Evolutionary conservation across 2,888 invertebrate genomes (phyloP).

Genomic region (Hypselothyrea guttata): DNA sequence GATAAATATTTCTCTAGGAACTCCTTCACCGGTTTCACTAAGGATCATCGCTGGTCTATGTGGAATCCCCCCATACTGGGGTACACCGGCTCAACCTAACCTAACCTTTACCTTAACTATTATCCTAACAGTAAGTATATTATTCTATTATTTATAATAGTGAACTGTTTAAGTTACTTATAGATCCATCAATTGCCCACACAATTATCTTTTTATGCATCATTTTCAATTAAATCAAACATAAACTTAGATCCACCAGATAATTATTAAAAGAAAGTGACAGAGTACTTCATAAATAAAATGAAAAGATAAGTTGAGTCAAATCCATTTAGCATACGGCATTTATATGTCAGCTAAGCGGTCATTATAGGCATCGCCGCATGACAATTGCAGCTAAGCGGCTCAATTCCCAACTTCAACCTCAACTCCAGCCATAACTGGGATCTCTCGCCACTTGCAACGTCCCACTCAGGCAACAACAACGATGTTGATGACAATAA

Average conservation of each 20-base stretch:
- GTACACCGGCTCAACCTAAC: too few species aligned
- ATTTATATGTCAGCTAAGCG: conserved; percentile 72
- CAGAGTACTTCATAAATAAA: conserved; percentile 26
- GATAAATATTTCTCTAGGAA: too few species aligned
- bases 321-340: conserved; percentile 72
- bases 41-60: too few species aligned
- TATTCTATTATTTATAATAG: too few species aligned
- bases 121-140: too few species aligned
- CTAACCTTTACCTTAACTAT: too few species aligned
- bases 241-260: conserved; percentile 34
- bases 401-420: conserved; percentile 34
- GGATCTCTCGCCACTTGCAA: conserved; percentile 3
- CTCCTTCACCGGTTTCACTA: too few species aligned
- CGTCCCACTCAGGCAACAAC: conserved; percentile 40
- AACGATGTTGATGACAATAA: conserved; percentile 71
- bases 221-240: conserved; percentile 55
- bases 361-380: conserved; percentile 63
- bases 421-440: not conserved
- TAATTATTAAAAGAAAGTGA: not conserved
- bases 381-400: conserved; percentile 72
- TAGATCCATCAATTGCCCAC: conserved; percentile 21
- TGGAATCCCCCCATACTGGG: too few species aligned
- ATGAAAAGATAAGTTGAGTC: conserved; percentile 20
- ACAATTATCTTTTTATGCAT: conserved; percentile 21
- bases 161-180: too few species aligned